These are phyloP conservation scores for Amiota communis DNA, from an alignment of 2,888 invertebrate genomes.

Conservation along the genomic window DNA sequence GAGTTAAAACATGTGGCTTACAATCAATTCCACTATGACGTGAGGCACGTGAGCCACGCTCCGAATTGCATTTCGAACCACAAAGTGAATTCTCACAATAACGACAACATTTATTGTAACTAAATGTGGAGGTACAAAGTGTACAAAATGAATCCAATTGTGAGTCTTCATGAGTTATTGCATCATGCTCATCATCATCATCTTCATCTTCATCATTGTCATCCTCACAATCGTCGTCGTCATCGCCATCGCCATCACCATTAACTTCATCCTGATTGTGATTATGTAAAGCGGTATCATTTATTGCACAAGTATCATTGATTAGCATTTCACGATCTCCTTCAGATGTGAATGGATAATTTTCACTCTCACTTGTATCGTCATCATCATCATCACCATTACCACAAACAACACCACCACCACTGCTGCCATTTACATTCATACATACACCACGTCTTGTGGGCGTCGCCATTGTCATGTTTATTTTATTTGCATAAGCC, in stretches of 20 bases:
- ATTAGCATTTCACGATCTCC: conserved; percentile 59
- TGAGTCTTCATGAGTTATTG: conserved; percentile 50
- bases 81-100: conserved; percentile 71
- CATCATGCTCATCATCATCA: conserved; percentile 25
- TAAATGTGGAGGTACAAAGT: conserved; percentile 73
- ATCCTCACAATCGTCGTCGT: conserved; percentile 37
- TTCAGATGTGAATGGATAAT: conserved; percentile 69
- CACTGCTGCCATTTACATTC: no score
- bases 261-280: background rate
- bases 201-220: conserved; percentile 28
- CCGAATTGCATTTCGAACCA: conserved; percentile 71
- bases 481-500: background rate
- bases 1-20: conserved; percentile 1
- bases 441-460: no score
- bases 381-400: conserved; percentile 55
- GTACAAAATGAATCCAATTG: conserved; percentile 72
- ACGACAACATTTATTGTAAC: conserved; percentile 71
- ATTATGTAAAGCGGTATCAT: conserved; percentile 21
- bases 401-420: conserved; percentile 29
- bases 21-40: conserved; percentile 47
- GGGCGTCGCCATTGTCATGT: background rate
- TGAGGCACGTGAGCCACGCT: conserved; percentile 57
- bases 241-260: conserved; percentile 40
- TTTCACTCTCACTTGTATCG: conserved; percentile 61
- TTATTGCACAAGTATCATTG: conserved; percentile 35